Evolutionary conservation across 2,797 vertebrate species (phyloP).

Genomic region (Lindbergichthys nudifrons): DNA sequence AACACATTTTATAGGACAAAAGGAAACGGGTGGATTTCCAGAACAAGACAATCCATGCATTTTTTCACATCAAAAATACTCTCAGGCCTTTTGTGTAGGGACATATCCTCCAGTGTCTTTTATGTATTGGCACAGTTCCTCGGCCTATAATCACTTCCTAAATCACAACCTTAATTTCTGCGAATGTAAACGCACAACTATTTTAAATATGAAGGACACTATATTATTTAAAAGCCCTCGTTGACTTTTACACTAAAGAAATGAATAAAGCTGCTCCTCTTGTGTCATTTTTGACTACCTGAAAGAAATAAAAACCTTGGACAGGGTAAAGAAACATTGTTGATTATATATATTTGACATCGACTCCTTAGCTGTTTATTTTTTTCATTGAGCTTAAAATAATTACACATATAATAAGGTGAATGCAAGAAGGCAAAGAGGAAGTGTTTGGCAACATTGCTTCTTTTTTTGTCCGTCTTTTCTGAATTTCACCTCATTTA

Average conservation of each 20-base stretch:
- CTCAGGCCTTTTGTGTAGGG: conserved; percentile 82
- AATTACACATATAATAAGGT: conserved; percentile 32
- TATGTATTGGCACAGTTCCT: conserved; percentile 66
- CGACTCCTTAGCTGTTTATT: conserved; percentile 14
- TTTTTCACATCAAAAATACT: conserved; percentile 69
- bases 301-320: conserved; percentile 36
- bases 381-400: conserved; percentile 7
- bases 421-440: not conserved
- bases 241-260: conserved; percentile 53
- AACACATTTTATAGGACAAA: conserved; percentile 75
- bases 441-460: conserved; percentile 1
- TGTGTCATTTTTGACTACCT: conserved; percentile 47
- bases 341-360: conserved; percentile 31
- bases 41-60: conserved; percentile 85
- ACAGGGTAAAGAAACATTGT: conserved; percentile 51
- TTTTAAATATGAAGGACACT: conserved; percentile 57
- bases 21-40: conserved; percentile 65
- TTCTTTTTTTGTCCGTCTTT: not conserved
- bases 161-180: conserved; percentile 40
- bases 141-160: conserved; percentile 62
- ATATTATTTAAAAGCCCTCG: conserved; percentile 57
- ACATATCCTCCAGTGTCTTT: conserved; percentile 73
- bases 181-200: conserved; percentile 45
- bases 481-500: conserved; percentile 20
- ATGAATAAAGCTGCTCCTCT: conserved; percentile 58